Base-by-base conservation (phyloP, 2,888 invertebrate species). In the Mesorhabditis sp. region DNA sequence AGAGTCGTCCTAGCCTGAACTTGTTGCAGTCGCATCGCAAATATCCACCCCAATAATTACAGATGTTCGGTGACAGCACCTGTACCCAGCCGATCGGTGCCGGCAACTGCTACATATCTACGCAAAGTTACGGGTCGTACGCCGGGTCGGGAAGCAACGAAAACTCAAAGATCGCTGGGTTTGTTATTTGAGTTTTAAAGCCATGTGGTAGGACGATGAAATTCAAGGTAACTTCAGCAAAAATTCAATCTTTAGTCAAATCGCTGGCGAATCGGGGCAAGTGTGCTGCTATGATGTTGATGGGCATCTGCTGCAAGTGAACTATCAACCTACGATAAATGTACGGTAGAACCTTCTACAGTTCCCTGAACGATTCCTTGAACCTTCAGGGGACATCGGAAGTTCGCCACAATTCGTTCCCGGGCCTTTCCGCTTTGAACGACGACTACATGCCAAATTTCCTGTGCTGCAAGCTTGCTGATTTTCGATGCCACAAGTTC, bases 261-360 rank as follows among this genome's bases (percentile, higher is more conserved):
- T 82, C 76, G 77, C 81, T 28, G 85, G 87, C 6, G 83, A 83
- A 67, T 84, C 84, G 67, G 96, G 95, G 69, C 96, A 96, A 85
- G 94, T 96, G 85, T 98, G 97, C 83, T 98, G 97, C 86, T 98
- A 97, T 86, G 94, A 95, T 86, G 92, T 92, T 84, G 92, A 93
- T 81, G 91, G 92, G 1, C 92, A 91, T 87, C 89, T 98, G 43
- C 93, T 95, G 92, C 89, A 95, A 87, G 93, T 95, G 0, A 93
- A 93, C 80, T 97, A 97, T 87, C 93, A 95, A 83, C 92, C 92
- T 89, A 80, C 83, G 41, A 79, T 84, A 62, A 81, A 84, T 70
- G 80, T 76, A 15, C 44, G 45, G 45, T 13, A 63, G 15, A 63
- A 13, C 7, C 58, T 50, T n/a, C 10, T 10, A n/a, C n/a, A 13